Evolutionary conservation across 1,140 invertebrate species (phyloP), one percentile per base, ranked within the genome.

Genomic region (Caerostris darwini): DNA sequence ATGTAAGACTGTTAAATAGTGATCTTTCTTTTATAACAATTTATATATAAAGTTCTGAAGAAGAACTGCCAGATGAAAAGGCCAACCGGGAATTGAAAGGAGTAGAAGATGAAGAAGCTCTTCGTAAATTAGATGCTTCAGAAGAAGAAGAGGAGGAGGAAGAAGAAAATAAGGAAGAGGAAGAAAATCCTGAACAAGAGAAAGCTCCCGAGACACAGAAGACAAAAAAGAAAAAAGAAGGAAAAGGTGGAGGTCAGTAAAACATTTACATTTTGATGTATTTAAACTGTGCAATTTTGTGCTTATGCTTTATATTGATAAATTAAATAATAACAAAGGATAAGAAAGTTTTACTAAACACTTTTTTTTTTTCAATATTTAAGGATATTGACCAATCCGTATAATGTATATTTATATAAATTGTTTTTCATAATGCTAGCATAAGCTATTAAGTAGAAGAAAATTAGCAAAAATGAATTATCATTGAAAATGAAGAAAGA

Each of bases 111-210:
- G 99, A 99, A 96, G 98, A 98, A 95, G 99, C 98, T 0, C 96
- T 98, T 87, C 97, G 97, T 94, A 98, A 98, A 96, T 96, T 99
- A 17, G 97, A 99, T 17, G 98, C 97, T 3, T 99, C 98, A 1
- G 98, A 99, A 95, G 98, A 98, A 95, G 98, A 98, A 86, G 98
- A 98, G 14, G 98, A 99, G 64, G 97, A 98, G 56, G 98, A 98
- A 94, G 97, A 97, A 92, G 94, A 95, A 89, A 95, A 95, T n/a
- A 94, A 95, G 85, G 95, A 96, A 95, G 87, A 93, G 89, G 94
- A 96, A 95, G 95, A 95, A 94, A 91, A 95, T 95, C 93, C 95
- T 94, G 95, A 95, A 61, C 92, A 88, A 93, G 67, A 94, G 94
- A 92, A 95, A 94, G 89, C 96, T 97, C n/a, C 96, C 96, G 90